Base-by-base conservation (phyloP, 2,797 vertebrate species). In the Poeciliopsis infans region DNA sequence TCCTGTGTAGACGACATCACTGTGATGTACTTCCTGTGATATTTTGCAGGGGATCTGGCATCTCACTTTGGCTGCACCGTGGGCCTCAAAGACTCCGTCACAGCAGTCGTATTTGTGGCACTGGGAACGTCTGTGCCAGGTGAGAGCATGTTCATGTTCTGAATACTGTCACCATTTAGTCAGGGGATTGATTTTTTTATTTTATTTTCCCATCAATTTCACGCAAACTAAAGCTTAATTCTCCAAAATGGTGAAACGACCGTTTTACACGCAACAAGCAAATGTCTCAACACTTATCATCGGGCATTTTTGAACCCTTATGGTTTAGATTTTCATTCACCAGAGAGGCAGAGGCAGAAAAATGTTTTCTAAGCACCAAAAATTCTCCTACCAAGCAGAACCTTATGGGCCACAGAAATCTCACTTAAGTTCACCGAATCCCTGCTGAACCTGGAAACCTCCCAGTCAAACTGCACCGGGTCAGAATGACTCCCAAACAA, bases 41-140 rank as follows among this genome's bases (percentile, higher is more conserved):
- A n/a, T 69, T 43, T 82, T 83, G 0, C 82, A 95, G 94, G 94
- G 0, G 98, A 99, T 90, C 96, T 99, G 92, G 98, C 98, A 0
- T 99, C 95, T 81, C 97, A 98, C 87, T 99, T 99, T 1, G 98
- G 98, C 93, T 99, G 98, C 95, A 99, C 98, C 82, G 97, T 99
- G 0, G 98, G 98, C 80, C 90, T 99, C 90, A 99, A 99, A 89
- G 98, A 99, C 94, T 99, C 98, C 0, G 98, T 99, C 88, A 99
- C 98, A 0, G 98, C 98, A 0, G 98, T 99, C 0, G 98, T 99
- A 64, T 99, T 99, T 31, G 98, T 99, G 0, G 98, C 98, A 0
- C 85, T 99, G 77, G 98, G 98, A 83, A 99, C 98, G 0, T 99
- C 98, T 0, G 98, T 99, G 79, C 98, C 98, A 95, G 98, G 98